Base-by-base conservation (phyloP, 30 jellyfish, hydroid and myxozoan species). In the Cassiopea andromeda region DNA sequence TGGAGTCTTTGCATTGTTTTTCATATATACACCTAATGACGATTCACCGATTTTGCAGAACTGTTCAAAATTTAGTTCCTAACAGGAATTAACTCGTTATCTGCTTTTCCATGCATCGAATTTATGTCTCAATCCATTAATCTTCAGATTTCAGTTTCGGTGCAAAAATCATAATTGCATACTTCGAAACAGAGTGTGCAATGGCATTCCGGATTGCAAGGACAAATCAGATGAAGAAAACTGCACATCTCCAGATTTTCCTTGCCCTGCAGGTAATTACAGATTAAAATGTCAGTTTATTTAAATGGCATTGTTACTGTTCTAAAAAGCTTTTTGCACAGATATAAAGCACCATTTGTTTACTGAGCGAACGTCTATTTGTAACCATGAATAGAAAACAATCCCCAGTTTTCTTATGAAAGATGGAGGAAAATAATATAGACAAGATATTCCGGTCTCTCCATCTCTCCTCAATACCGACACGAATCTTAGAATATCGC, bases 221-320 rank as follows among this genome's bases (percentile, higher is more conserved):
- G 99, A 96, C 72, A 85, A 85, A 44, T 88, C 97, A 8, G 99
- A 96, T 78, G 99, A 96, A 71, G 48, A 48, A 81, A 92, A 91
- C 64, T 91, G 98, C 69, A 72, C 97, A 8, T 58, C 48, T 18
- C 84, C 83, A 7, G 47, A 82, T 57, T 64, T 69, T 18, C 85
- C 97, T 45, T 91, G 97, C 59, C 97, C 97, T 38, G 68, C 82
- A 75, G 89, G 98, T 93, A 47, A 17, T 1, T 27, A 69, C 44
- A 44, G 73, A 44, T 19, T 7, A 12, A 7, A 86, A 81, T n/a
- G n/a, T n/a, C n/a, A n/a, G n/a, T n/a, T n/a, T n/a, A n/a, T n/a
- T n/a, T n/a, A n/a, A n/a, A n/a, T n/a, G n/a, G n/a, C n/a, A n/a
- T n/a, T n/a, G n/a, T n/a, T n/a, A n/a, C n/a, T n/a, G n/a, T n/a